A percentile compares a stretch with the other conserved stretches of the same genome.
phyloP scores from a whole-genome alignment of 2,113 vertebrate genomes.

The Collichthys lucidus region DNA sequence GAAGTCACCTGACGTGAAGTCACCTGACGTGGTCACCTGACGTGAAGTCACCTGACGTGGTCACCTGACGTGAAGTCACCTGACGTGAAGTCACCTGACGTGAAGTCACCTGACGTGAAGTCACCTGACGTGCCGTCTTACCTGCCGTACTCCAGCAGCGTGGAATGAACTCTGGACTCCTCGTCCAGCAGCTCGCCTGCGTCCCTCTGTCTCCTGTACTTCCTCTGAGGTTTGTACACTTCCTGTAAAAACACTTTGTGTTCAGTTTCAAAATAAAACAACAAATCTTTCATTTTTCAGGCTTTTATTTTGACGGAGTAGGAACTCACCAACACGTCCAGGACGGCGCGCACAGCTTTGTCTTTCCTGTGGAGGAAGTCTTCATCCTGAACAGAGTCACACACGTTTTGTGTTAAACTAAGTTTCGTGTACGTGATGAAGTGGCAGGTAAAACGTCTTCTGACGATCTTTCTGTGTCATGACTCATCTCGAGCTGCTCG shows the following conservation, averaged over 20 bases:
- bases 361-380: slow-evolving; percentile 91
- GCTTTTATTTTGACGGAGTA: not conserved
- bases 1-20: no score
- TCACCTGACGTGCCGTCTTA: slow-evolving; percentile 55
- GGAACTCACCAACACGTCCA: slow-evolving; percentile 87
- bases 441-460: no score
- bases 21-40: no score
- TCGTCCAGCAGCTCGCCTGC: slow-evolving; percentile 91
- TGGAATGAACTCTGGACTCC: slow-evolving; percentile 95
- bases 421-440: no score
- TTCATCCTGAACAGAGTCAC: slow-evolving; percentile 86
- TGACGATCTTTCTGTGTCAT: no score
- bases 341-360: slow-evolving; percentile 86
- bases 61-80: no score
- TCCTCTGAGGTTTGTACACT: slow-evolving; percentile 94
- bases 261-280: no score
- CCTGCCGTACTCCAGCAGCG: slow-evolving; percentile 96
- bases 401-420: not conserved
- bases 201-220: slow-evolving; percentile 90
- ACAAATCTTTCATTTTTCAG: no score
- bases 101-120: not conserved
- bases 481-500: no score
- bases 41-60: no score
- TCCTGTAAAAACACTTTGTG: slow-evolving; percentile 79
- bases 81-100: no score